Percentiles rank a stretch among this genome's conserved stretches.
Evolutionary conservation across 2,888 invertebrate species (phyloP).

Genomic region (Leptopilina myrica): DNA sequence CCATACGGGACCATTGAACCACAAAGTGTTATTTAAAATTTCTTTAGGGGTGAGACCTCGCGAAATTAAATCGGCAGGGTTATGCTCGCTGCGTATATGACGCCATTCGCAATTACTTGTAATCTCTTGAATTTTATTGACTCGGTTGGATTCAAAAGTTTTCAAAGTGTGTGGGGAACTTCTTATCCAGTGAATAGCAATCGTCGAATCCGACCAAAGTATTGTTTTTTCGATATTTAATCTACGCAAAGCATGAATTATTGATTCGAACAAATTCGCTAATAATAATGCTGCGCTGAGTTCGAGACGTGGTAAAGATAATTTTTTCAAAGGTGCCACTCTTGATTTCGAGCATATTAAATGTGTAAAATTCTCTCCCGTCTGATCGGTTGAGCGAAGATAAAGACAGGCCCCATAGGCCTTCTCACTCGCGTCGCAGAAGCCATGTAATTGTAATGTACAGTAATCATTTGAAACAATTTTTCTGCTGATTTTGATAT

Average conservation of each 20-base stretch:
- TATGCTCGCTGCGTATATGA: not conserved
- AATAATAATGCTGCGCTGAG: too few relatives aligned
- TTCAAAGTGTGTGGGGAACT: conserved; percentile 45
- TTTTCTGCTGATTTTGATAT: not conserved
- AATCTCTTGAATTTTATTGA: conserved; percentile 42
- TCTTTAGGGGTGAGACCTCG: not conserved
- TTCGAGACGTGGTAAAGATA: too few relatives aligned
- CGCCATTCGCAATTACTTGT: conserved; percentile 6
- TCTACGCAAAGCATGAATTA: too few relatives aligned
- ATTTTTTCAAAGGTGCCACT: too few relatives aligned
- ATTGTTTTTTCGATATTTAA: too few relatives aligned
- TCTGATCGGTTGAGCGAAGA: too few relatives aligned
- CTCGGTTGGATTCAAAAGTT: conserved; percentile 47
- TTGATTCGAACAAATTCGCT: too few relatives aligned
- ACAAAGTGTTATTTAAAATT: not conserved
- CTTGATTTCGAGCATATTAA: too few relatives aligned
- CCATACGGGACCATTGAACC: not conserved
- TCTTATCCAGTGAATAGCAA: conserved; percentile 46
- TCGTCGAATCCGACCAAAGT: too few relatives aligned
- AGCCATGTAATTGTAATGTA: not conserved
- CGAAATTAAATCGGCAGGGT: not conserved
- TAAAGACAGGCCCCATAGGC: not conserved
- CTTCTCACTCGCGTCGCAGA: not conserved
- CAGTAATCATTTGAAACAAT: not conserved
- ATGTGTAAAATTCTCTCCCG: too few relatives aligned